phyloP scores from a whole-genome alignment of 2,113 vertebrate genomes.

The Laticauda colubrina region DNA sequence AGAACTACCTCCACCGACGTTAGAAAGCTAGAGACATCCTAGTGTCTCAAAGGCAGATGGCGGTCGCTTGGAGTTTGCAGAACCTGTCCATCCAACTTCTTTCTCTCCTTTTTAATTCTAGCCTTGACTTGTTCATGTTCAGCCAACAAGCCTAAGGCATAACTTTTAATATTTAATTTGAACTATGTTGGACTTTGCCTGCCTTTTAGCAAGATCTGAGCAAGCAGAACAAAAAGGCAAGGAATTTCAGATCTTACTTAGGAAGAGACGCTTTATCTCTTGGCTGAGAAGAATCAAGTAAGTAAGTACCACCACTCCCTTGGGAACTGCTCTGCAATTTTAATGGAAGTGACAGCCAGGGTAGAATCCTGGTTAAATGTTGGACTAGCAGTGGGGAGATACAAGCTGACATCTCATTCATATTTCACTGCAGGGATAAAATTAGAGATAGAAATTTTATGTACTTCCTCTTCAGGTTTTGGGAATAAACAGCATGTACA shows the following conservation, averaged over 20 bases:
- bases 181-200: conserved; percentile 59
- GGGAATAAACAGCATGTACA: not conserved
- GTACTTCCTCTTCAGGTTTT: too few species aligned
- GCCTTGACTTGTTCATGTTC: not conserved
- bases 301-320: conserved; percentile 48
- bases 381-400: not conserved
- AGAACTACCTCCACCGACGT: not conserved
- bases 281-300: conserved; percentile 38
- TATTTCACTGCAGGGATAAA: not conserved
- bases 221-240: not conserved
- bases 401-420: not conserved
- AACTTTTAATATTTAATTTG: conserved; percentile 67
- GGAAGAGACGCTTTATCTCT: not conserved
- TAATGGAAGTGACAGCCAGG: not conserved
- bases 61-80: not conserved
- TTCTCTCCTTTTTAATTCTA: not conserved
- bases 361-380: not conserved
- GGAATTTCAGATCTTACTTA: not conserved
- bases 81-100: not conserved
- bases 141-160: conserved; percentile 31
- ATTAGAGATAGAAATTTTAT: not conserved
- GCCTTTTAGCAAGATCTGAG: conserved; percentile 1
- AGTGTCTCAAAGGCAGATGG: too few species aligned
- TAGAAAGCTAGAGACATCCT: not conserved
- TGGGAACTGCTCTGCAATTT: not conserved